Percentiles rank a stretch among this genome's conserved stretches.
phyloP scores from a whole-genome alignment of 2,888 invertebrate genomes.

The Epistrophella euchroma region DNA sequence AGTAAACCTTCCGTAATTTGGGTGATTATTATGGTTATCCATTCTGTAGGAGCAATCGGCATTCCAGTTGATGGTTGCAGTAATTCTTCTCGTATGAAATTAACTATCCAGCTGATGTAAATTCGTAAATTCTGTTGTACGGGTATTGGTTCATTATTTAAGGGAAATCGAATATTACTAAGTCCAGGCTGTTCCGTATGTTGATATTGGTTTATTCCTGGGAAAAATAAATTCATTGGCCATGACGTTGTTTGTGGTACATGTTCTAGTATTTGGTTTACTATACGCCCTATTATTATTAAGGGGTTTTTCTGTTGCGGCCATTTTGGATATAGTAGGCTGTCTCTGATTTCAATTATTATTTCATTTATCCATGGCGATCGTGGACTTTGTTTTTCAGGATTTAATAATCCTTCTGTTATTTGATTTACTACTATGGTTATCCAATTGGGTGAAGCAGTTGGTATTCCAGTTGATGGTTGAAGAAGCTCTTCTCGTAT shows the following conservation, averaged over 20 bases:
- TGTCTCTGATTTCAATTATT: neutral
- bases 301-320: neutral
- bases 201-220: neutral
- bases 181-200: rapidly evolving
- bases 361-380: constrained; percentile 9
- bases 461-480: neutral
- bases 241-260: neutral
- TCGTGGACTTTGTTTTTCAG: neutral
- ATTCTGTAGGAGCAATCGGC: neutral
- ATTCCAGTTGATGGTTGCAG: neutral
- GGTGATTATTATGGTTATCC: neutral
- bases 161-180: neutral
- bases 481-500: neutral
- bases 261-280: neutral
- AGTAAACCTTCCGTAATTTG: neutral
- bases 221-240: neutral
- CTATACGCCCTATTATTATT: neutral
- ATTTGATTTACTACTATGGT: neutral
- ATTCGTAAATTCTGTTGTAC: neutral
- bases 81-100: neutral
- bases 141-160: neutral
- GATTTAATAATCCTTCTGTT: neutral
- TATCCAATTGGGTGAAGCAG: neutral
- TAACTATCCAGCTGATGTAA: neutral
- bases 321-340: neutral